Base-by-base conservation (phyloP, 2,113 vertebrate genomes). In the Fregetta grallaria region DNA sequence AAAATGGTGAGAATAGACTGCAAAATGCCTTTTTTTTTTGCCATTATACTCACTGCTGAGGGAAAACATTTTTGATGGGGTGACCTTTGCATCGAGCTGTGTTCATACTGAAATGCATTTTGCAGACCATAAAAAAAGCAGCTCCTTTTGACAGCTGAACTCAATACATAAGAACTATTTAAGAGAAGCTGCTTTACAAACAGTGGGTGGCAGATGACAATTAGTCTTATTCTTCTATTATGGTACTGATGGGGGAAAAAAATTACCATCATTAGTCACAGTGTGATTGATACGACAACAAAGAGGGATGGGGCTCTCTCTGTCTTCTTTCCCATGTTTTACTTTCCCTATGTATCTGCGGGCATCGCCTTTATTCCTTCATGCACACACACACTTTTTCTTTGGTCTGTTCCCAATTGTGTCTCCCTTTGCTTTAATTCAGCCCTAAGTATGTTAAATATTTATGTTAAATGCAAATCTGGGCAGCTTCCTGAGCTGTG, bases 1-100 rank as follows among this genome's bases (percentile, higher is more conserved):
- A 78, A 94, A 97, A 95, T 49, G 45, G 84, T 76, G 59, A 91
- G 88, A 93, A 82, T 15, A 58, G 92, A 27, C 87, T 91, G 81
- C n/a, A 78, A 90, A 94, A 96, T 58, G 88, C 90, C 74, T 53
- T 86, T 86, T 53, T 86, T 86, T 17, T 93, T 85, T 88, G 75
- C 90, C 80, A 88, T 91, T 96, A 62, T 71, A 53, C 56, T 93
- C 77, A n/a, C 88, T 82, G 26, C 80, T 71, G 81, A 96, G 84
- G 92, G 71, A 97, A 95, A 98, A 96, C 59, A 83, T 87, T 97
- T 97, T 86, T 97, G 97, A 96, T 86, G 83, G 96, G 94, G 76
- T 97, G 97, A 97, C 97, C 97, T 97, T 98, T 96, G 95, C 93
- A 95, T 88, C 0, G 89, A 93, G 97, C 92, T 80, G 49, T 58